Evolutionary conservation across 1,140 invertebrate species (phyloP).

Genomic region (Microplitis demolitor): DNA sequence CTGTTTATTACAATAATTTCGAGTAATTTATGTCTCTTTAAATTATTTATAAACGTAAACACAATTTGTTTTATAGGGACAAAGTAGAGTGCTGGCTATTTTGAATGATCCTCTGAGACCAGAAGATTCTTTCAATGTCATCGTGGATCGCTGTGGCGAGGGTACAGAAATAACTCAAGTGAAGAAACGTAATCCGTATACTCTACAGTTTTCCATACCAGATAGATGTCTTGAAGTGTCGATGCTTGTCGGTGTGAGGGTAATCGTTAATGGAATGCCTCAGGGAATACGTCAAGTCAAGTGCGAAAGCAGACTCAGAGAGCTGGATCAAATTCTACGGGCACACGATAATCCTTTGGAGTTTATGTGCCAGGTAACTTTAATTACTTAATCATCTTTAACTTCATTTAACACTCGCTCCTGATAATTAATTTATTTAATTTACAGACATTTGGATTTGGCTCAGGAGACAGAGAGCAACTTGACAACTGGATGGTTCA

Average conservation of each 20-base stretch:
- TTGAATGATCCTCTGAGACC: conserved; percentile 75
- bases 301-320: conserved; percentile 80
- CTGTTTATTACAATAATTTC: not conserved
- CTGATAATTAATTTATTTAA: conserved; percentile 24
- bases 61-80: conserved; percentile 64
- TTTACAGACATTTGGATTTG: conserved; percentile 77
- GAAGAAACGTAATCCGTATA: conserved; percentile 80
- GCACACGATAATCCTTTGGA: conserved; percentile 79
- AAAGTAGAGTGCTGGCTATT: conserved; percentile 80
- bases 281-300: conserved; percentile 81
- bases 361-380: conserved; percentile 81
- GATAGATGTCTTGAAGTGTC: conserved; percentile 81
- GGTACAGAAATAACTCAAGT: conserved; percentile 74
- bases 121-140: conserved; percentile 75
- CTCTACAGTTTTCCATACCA: conserved; percentile 78
- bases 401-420: not conserved
- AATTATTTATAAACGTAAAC: not conserved
- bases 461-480: conserved; percentile 74
- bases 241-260: conserved; percentile 77
- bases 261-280: conserved; percentile 77
- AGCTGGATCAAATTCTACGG: conserved; percentile 79
- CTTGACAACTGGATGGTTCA: conserved; percentile 81
- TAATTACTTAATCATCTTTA: not conserved
- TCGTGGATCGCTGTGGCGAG: conserved; percentile 79
- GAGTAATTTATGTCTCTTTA: conserved; percentile 7